These are phyloP conservation scores for Meandrina meandrites DNA, from an alignment of 92 coral and sea anemone species.

Conservation along the genomic window DNA sequence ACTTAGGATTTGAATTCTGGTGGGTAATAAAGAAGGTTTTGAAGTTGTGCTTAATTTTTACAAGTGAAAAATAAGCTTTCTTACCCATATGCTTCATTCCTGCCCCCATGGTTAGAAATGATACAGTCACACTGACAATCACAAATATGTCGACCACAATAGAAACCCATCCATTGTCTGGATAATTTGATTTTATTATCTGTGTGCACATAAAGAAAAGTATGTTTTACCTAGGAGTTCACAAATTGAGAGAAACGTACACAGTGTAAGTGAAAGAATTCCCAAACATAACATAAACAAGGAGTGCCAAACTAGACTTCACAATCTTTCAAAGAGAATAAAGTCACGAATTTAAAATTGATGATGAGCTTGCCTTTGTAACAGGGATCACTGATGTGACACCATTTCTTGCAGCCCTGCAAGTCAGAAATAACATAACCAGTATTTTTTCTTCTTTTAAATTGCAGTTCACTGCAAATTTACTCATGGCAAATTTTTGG, in stretches of 20 bases:
- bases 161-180: slow-evolving; percentile 51
- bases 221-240: neutral
- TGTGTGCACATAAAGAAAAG: neutral
- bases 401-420: slow-evolving; percentile 57
- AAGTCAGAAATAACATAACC: neutral
- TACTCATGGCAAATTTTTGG: neutral
- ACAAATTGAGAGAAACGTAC: neutral
- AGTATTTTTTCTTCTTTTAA: too few species aligned
- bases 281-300: neutral
- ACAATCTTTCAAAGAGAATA: neutral
- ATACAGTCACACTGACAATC: slow-evolving; percentile 52
- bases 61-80: too few species aligned
- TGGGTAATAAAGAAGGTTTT: too few species aligned
- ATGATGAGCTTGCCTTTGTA: slow-evolving; percentile 24
- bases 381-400: slow-evolving; percentile 39
- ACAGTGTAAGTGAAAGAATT: neutral
- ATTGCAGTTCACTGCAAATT: neutral
- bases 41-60: too few species aligned
- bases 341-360: neutral
- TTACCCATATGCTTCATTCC: slow-evolving; percentile 57
- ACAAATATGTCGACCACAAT: slow-evolving; percentile 50
- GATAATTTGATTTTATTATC: slow-evolving; percentile 36
- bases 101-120: slow-evolving; percentile 53
- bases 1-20: too few species aligned
- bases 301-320: neutral